Conservation (phyloP, 2,797 vertebrate species). For the Leptodactylus fallax region DNA sequence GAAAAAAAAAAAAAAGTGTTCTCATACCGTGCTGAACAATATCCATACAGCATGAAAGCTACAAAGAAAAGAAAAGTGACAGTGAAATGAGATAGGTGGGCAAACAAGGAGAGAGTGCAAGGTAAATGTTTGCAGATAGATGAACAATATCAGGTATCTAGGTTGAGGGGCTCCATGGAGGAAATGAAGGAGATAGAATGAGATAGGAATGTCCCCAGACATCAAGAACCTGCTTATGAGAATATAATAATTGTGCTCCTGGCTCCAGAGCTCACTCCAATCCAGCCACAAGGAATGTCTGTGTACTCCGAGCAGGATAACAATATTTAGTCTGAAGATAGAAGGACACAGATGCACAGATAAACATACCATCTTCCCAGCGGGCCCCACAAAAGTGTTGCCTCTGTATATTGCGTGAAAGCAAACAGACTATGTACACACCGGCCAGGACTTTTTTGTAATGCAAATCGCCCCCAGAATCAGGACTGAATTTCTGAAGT, state of each 20-base stretch:
- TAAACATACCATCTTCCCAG: conserved; percentile 19
- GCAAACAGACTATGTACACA: neutral
- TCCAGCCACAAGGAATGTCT: conserved; percentile 36
- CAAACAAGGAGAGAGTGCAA: conserved; percentile 17
- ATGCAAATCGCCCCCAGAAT: no score
- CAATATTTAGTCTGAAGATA: conserved; percentile 43
- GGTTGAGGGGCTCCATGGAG: neutral
- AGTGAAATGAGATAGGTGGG: conserved; percentile 22
- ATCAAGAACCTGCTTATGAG: conserved; percentile 15
- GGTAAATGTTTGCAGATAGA: conserved; percentile 34
- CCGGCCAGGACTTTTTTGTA: no score
- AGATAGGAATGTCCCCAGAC: conserved; percentile 24
- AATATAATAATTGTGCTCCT: conserved; percentile 23
- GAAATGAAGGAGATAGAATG: conserved; percentile 4
- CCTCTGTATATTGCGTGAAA: conserved; percentile 8
- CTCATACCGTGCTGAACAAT: neutral
- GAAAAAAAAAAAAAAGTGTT: neutral
- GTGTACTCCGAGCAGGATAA: neutral
- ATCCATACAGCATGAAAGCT: neutral
- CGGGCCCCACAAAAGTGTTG: neutral
- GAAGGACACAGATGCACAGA: conserved; percentile 27
- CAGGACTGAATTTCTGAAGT: no score
- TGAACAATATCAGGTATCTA: conserved; percentile 25
- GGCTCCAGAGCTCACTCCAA: conserved; percentile 21
- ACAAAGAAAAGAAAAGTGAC: neutral